Evolutionary conservation across 2,888 invertebrate genomes (phyloP), one percentile per base, ranked within the genome.

Genomic region (Conus canariensis): DNA sequence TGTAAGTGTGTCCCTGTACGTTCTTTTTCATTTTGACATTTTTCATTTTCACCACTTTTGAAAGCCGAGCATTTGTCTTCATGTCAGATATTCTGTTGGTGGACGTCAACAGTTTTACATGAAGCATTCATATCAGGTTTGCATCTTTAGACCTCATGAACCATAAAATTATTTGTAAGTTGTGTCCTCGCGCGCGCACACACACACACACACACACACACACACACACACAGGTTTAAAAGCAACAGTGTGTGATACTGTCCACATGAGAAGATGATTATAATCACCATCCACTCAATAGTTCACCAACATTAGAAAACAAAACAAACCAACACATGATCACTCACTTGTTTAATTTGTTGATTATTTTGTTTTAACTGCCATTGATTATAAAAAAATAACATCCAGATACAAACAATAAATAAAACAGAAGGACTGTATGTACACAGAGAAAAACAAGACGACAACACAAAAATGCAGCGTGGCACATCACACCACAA

Each of bases 341-440:
- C 12, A 25, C 22, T 85, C 60, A 25, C 85, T 85, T 85, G 85
- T 85, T 85, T 85, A 85, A 25, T 85, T 60, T 85, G 85, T 85
- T 85, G 59, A 60, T 85, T 85, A 85, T 85, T 85, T 85, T 56
- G n/a, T 85, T 85, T n/a, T 56, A 85, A 85, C 85, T 60, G 85
- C 60, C 85, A 85, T 85, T 25, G 85, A 85, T 85, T 85, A 85
- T 60, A 60, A 85, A 85, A 85, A 59, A 85, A 85, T 60, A 60
- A 85, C 85, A 85, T 85, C 85, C 85, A 85, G 85, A 59, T 85
- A 85, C 85, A 60, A 60, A 60, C 58, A 83, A 83, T 58, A 85
- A 60, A 85, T 60, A 85, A 22, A 85, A 85, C 19, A 85, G 85
- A 59, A n/a, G 22, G 85, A 22, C 1, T 58, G 59, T 60, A n/a